Percentiles rank a stretch among this genome's conserved stretches.
Conservation (phyloP, 2,113 vertebrate species). For the Mormyrus iriodes region DNA sequence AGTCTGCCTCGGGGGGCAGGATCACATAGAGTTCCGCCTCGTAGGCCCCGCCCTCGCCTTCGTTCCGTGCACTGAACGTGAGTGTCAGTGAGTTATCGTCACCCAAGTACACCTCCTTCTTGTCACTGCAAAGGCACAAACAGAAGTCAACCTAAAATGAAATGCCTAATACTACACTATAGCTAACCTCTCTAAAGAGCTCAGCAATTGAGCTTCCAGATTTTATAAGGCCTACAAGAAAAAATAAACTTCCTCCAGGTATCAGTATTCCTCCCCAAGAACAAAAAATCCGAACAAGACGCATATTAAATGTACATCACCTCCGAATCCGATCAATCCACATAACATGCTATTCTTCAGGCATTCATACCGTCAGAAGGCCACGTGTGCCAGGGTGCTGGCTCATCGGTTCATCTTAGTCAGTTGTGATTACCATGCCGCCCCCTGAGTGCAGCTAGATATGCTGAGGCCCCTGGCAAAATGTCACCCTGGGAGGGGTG, state of each 20-base stretch:
- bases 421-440: background rate
- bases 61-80: slow-evolving; percentile 75
- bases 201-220: background rate
- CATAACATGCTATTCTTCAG: background rate
- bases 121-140: slow-evolving; percentile 57
- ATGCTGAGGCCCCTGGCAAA: background rate
- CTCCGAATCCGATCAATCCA: background rate
- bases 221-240: background rate
- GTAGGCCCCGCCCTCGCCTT: slow-evolving; percentile 82
- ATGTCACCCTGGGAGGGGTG: background rate
- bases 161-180: background rate
- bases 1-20: slow-evolving; percentile 76
- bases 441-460: background rate
- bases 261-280: too few species aligned
- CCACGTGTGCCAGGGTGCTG: background rate
- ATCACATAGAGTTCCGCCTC: slow-evolving; percentile 81
- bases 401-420: background rate
- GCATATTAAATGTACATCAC: background rate
- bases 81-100: slow-evolving; percentile 78
- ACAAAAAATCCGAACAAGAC: background rate
- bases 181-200: background rate
- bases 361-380: background rate
- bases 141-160: slow-evolving; percentile 12
- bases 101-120: slow-evolving; percentile 71
- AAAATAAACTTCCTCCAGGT: background rate